These are phyloP conservation scores for Cybosia mesomella DNA, from an alignment of 2,888 invertebrate genomes.

Conservation along the genomic window DNA sequence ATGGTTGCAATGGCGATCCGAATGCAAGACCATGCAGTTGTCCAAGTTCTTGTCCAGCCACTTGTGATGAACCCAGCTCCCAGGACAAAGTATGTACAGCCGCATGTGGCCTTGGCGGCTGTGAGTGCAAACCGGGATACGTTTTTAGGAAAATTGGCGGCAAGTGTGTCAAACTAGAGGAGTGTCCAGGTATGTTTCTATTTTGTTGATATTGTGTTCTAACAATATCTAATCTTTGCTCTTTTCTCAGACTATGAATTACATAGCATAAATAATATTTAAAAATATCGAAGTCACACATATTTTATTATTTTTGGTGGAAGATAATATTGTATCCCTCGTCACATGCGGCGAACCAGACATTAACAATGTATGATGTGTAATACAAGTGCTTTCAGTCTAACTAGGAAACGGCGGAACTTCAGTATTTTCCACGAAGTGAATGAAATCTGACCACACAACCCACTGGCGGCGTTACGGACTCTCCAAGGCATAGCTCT, in stretches of 20 bases:
- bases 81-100: not conserved
- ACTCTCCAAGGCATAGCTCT: not conserved
- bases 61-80: slow-evolving; percentile 10
- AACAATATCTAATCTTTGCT: too few relatives aligned
- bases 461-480: not conserved
- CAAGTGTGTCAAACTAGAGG: slow-evolving; percentile 40
- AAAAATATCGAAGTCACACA: too few relatives aligned
- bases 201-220: not conserved
- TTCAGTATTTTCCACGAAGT: too few relatives aligned
- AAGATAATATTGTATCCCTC: too few relatives aligned
- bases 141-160: slow-evolving; percentile 41
- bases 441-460: too few relatives aligned
- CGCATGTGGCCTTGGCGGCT: slow-evolving; percentile 26
- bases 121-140: slow-evolving; percentile 46
- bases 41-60: slow-evolving; percentile 18
- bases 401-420: too few relatives aligned
- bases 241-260: too few relatives aligned
- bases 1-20: slow-evolving; percentile 6
- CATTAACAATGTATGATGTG: too few relatives aligned
- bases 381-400: too few relatives aligned
- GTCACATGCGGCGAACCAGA: too few relatives aligned
- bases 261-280: too few relatives aligned
- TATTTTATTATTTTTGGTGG: too few relatives aligned
- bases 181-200: slow-evolving; percentile 40
- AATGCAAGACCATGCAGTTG: slow-evolving; percentile 7